A percentile compares a stretch with the other conserved stretches of the same genome.
These are phyloP conservation scores for Montifringilla adamsi DNA, from an alignment of 2,113 vertebrate species.

Conservation along the genomic window DNA sequence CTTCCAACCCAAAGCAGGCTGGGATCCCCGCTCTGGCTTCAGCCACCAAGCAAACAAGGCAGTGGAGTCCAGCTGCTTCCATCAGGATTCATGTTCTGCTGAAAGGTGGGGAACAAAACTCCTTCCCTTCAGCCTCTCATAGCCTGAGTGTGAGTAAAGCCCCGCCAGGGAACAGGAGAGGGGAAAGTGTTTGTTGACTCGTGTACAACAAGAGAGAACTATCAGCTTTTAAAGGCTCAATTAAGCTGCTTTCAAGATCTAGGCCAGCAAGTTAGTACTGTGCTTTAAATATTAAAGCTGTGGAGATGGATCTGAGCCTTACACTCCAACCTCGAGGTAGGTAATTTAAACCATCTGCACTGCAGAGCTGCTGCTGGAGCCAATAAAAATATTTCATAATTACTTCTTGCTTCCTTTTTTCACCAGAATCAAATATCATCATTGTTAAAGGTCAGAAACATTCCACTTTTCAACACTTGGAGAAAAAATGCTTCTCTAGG, in stretches of 20 bases:
- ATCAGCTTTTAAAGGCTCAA: neutral
- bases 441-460: slow-evolving; percentile 59
- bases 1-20: neutral
- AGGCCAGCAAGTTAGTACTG: neutral
- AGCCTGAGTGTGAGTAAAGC: neutral
- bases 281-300: neutral
- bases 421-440: slow-evolving; percentile 41
- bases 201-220: neutral
- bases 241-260: neutral
- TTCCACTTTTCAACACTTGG: slow-evolving; percentile 12
- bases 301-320: neutral
- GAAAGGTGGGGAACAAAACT: neutral
- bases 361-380: slow-evolving; percentile 55
- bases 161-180: neutral
- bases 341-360: slow-evolving; percentile 51
- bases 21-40: neutral
- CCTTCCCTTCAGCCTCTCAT: neutral
- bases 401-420: slow-evolving; percentile 65
- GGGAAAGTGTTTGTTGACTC: neutral
- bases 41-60: neutral
- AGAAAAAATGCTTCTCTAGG: neutral
- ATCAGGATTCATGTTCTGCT: neutral
- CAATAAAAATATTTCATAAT: slow-evolving; percentile 54
- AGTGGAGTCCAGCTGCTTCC: neutral
- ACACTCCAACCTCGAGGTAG: neutral